Conservation (phyloP, 23 tunicate species). For the Styela clava region DNA sequence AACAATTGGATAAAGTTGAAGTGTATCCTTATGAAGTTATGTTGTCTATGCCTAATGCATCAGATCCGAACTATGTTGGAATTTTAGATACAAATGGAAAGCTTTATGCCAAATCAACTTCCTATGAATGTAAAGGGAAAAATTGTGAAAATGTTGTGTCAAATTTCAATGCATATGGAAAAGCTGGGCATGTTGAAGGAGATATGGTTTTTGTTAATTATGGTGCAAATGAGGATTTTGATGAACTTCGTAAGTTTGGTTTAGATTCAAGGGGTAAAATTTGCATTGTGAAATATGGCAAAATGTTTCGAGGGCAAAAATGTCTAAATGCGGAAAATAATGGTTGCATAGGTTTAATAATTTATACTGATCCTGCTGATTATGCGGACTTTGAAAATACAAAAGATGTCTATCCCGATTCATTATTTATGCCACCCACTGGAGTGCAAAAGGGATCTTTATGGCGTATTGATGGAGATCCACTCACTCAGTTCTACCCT, state of each 20-base stretch:
- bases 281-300: slow-evolving; percentile 90
- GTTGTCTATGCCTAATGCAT: slow-evolving; percentile 61
- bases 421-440: slow-evolving; percentile 83
- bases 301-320: slow-evolving; percentile 73
- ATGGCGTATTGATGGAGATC: slow-evolving; percentile 52
- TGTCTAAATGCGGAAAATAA: slow-evolving; percentile 43
- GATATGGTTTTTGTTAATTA: slow-evolving; percentile 84
- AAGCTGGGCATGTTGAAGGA: slow-evolving; percentile 66
- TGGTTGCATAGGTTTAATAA: slow-evolving; percentile 70
- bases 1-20: slow-evolving; percentile 61
- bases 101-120: slow-evolving; percentile 21
- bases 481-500: slow-evolving; percentile 93
- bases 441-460: slow-evolving; percentile 84
- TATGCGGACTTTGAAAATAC: slow-evolving; percentile 39
- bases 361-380: slow-evolving; percentile 81
- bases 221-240: slow-evolving; percentile 81
- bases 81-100: slow-evolving; percentile 43
- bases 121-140: slow-evolving; percentile 36
- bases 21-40: slow-evolving; percentile 50
- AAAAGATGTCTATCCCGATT: slow-evolving; percentile 62
- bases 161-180: slow-evolving; percentile 61
- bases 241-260: slow-evolving; percentile 9
- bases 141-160: slow-evolving; percentile 37
- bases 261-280: slow-evolving; percentile 53
- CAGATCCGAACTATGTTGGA: slow-evolving; percentile 57